Conservation (phyloP, 1,140 invertebrate genomes). For the Drosophila ananassae region DNA sequence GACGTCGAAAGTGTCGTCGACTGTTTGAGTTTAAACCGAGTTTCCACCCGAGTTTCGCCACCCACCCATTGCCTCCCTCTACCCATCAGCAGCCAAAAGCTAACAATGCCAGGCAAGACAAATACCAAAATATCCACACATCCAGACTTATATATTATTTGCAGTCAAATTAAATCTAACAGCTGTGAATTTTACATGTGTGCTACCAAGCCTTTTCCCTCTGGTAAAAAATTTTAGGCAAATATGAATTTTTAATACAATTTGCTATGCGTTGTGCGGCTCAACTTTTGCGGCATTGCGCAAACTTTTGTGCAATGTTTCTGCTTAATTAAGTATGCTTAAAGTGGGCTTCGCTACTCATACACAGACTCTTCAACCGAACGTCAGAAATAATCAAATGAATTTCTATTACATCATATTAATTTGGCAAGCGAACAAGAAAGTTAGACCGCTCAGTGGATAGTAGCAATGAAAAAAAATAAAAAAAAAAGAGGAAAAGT, state of each 20-base stretch:
- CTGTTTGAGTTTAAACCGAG: constrained; percentile 69
- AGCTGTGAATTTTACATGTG: constrained; percentile 78
- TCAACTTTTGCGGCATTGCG: constrained; percentile 52
- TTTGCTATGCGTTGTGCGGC: constrained; percentile 42
- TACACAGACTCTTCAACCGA: constrained; percentile 5
- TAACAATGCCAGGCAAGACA: constrained; percentile 60
- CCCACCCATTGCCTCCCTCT: not conserved
- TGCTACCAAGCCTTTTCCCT: constrained; percentile 25
- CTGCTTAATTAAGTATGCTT: constrained; percentile 74
- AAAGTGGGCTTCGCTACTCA: constrained; percentile 16
- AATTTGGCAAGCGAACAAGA: constrained; percentile 30
- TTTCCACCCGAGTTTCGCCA: constrained; percentile 22
- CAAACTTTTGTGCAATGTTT: constrained; percentile 61
- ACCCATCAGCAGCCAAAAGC: constrained; percentile 35
- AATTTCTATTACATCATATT: constrained; percentile 64
- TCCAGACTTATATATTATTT: constrained; percentile 72
- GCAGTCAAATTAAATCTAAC: constrained; percentile 80
- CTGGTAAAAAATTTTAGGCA: constrained; percentile 68
- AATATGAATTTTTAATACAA: constrained; percentile 83
- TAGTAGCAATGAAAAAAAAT: constrained; percentile 3
- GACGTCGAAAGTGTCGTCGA: constrained; percentile 54
- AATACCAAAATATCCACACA: constrained; percentile 47
- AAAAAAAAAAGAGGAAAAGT: constrained; percentile 41
- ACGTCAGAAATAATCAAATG: constrained; percentile 61
- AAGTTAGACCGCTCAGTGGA: constrained; percentile 35